A percentile compares a stretch with the other conserved stretches of the same genome.
Evolutionary conservation across 1,140 invertebrate species (phyloP).

Genomic region (Sitophilus oryzae): DNA sequence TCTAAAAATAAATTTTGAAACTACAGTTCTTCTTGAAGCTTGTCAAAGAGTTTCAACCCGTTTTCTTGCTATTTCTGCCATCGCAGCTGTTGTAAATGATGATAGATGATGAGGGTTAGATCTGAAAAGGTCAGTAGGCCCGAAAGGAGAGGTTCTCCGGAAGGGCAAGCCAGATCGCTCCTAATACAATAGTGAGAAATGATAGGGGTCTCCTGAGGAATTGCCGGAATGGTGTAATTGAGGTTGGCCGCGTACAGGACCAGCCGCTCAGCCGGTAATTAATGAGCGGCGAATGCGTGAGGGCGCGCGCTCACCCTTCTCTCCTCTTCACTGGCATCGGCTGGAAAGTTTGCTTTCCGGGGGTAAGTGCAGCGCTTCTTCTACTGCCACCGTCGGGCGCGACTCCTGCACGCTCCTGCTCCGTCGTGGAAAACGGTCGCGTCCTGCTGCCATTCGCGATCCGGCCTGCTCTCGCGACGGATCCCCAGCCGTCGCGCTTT

Average conservation of each 20-base stretch:
- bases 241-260: conserved; percentile 33
- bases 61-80: no score
- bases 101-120: no score
- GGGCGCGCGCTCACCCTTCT: conserved; percentile 25
- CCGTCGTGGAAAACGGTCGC: conserved; percentile 3
- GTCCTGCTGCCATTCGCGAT: conserved; percentile 21
- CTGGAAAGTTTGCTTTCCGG: conserved; percentile 29
- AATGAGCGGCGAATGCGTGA: conserved; percentile 35
- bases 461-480: conserved; percentile 11
- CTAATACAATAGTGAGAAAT: conserved; percentile 33
- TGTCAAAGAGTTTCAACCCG: no score
- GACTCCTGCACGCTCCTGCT: conserved; percentile 7
- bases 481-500: conserved; percentile 1
- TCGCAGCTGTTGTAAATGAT: no score
- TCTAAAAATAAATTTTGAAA: no score
- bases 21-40: no score
- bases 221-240: conserved; percentile 37
- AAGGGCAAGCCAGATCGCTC: conserved; percentile 26
- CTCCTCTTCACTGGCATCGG: conserved; percentile 23
- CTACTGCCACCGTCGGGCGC: conserved; percentile 14
- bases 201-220: conserved; percentile 31
- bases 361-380: conserved; percentile 25
- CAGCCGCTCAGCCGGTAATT: conserved; percentile 32
- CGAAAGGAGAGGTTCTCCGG: conserved; percentile 7
- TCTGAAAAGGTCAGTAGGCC: conserved; percentile 19